phyloP scores from a whole-genome alignment of 2,113 vertebrate species.

The Harpagus bidentatus region DNA sequence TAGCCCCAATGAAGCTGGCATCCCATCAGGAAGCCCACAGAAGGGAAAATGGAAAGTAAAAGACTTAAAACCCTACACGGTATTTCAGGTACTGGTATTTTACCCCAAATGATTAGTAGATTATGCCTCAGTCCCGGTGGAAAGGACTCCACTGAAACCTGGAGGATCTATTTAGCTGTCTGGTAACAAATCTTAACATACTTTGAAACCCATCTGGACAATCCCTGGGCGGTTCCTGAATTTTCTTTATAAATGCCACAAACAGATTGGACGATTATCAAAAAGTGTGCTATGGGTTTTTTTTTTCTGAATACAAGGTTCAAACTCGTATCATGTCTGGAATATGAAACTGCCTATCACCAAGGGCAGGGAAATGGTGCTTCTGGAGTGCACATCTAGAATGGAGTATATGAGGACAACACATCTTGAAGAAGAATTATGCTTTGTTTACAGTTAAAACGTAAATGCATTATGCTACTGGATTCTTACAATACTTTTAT shows the following conservation, averaged over 20 bases:
- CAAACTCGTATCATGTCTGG: neutral
- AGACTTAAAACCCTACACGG: neutral
- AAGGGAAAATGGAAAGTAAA: neutral
- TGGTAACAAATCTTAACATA: neutral
- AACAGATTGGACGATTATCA: neutral
- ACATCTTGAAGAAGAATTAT: slow-evolving; percentile 67
- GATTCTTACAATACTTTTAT: neutral
- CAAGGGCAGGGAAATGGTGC: slow-evolving; percentile 40
- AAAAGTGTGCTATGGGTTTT: neutral
- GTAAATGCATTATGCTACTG: neutral
- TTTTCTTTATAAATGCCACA: neutral
- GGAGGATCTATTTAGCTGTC: neutral
- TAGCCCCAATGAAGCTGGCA: neutral
- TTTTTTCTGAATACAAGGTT: neutral
- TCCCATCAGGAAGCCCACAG: slow-evolving; percentile 33
- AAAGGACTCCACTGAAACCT: neutral
- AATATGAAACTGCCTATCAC: neutral
- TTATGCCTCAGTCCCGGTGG: neutral
- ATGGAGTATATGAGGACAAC: slow-evolving; percentile 69
- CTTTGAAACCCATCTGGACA: neutral
- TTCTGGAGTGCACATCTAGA: slow-evolving; percentile 63
- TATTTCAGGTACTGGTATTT: neutral
- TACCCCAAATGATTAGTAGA: neutral
- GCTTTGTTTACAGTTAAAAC: slow-evolving; percentile 25
- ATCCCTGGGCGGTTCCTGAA: neutral